phyloP scores from a whole-genome alignment of 2,888 invertebrate genomes.

The Drosophila subsilvestris region DNA sequence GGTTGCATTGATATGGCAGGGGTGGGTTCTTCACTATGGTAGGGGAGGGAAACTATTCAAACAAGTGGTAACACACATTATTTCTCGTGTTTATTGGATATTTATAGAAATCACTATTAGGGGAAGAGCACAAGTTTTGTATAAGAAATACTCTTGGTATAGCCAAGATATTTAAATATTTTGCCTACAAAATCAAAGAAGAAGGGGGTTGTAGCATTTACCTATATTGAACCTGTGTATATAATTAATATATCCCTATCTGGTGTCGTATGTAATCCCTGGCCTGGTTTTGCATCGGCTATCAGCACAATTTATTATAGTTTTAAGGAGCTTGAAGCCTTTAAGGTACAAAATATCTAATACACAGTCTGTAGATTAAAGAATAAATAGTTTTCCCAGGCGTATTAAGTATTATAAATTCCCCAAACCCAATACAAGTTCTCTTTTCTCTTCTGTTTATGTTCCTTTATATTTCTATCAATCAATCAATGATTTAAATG shows the following conservation, averaged over 20 bases:
- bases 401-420: neutral
- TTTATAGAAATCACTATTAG: neutral
- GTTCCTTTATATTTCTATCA: neutral
- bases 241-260: too few relatives aligned
- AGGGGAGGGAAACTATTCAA: neutral
- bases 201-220: too few relatives aligned
- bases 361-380: neutral
- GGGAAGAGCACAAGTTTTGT: neutral
- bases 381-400: neutral
- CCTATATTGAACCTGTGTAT: too few relatives aligned
- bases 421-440: neutral
- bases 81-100: conserved; percentile 6
- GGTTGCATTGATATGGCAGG: neutral
- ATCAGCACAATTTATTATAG: too few relatives aligned
- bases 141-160: neutral
- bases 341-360: neutral
- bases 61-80: conserved; percentile 21
- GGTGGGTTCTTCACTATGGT: neutral
- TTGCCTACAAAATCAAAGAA: too few relatives aligned
- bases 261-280: too few relatives aligned
- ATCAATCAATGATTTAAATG: neutral
- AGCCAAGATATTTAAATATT: neutral
- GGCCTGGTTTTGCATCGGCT: too few relatives aligned
- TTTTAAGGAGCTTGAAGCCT: too few relatives aligned
- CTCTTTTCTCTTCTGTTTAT: neutral